Evolutionary conservation across 64 coral and sea anemone genomes (phyloP).

Genomic region (Hydrozoanthus tunicans): DNA sequence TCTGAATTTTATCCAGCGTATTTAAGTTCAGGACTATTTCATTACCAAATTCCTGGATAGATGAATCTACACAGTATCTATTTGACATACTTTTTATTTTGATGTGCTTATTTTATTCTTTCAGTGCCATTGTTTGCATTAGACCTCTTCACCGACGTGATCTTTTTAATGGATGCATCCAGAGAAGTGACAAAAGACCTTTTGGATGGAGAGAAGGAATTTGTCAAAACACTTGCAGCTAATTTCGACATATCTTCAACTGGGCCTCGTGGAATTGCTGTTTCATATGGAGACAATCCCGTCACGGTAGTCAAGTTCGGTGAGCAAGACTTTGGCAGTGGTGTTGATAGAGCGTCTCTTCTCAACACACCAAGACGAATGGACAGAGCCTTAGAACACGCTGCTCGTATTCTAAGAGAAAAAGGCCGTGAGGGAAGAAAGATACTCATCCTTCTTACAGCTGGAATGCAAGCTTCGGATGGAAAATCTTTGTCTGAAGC

Average conservation of each 20-base stretch:
- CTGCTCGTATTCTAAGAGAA: constrained; percentile 35
- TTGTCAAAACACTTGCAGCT: constrained; percentile 62
- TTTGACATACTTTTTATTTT: neutral
- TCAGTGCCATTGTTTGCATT: constrained; percentile 5
- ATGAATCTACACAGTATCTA: no score
- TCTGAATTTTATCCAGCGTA: no score
- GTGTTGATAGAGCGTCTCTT: constrained; percentile 47
- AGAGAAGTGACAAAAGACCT: constrained; percentile 32
- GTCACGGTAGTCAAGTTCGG: constrained; percentile 29
- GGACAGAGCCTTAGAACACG: constrained; percentile 67
- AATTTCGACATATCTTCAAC: constrained; percentile 47
- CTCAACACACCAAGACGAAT: constrained; percentile 71
- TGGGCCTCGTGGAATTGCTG: constrained; percentile 47
- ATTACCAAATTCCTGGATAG: no score
- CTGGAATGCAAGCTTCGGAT: constrained; percentile 50
- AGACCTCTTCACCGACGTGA: constrained; percentile 51
- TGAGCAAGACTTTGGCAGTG: constrained; percentile 54
- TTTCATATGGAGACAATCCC: constrained; percentile 45
- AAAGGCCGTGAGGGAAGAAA: constrained; percentile 46
- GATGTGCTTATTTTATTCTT: neutral
- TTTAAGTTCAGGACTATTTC: no score
- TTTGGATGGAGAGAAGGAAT: constrained; percentile 57
- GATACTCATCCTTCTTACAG: constrained; percentile 70
- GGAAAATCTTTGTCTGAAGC: neutral
- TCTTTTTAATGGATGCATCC: constrained; percentile 71